Evolutionary conservation across 2,113 vertebrate species (phyloP).

Genomic region (Acrocephalus kingi): DNA sequence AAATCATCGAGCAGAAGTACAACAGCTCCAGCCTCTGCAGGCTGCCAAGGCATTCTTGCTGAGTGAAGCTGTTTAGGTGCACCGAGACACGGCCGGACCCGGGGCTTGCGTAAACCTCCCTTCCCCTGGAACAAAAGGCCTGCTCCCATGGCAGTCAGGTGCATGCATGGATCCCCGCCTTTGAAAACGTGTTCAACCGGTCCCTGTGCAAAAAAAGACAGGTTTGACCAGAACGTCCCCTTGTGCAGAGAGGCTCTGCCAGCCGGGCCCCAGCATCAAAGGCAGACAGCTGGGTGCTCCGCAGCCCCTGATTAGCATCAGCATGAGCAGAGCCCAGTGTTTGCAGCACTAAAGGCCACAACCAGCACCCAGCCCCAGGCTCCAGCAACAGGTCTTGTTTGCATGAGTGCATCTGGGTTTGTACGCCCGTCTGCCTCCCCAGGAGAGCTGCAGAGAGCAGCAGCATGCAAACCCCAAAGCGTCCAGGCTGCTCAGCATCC

Average conservation of each 20-base stretch:
- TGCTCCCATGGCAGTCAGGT: slow-evolving; percentile 47
- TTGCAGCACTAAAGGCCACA: neutral
- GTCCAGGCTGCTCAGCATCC: neutral
- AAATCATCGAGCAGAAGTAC: slow-evolving; percentile 29
- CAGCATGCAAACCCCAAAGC: neutral
- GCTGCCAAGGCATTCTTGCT: slow-evolving; percentile 54
- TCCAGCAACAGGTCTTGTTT: neutral
- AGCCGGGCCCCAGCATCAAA: slow-evolving; percentile 42
- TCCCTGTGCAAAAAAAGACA: neutral
- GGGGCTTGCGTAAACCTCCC: slow-evolving; percentile 44
- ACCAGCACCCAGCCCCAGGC: neutral
- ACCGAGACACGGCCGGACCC: neutral
- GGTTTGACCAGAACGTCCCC: slow-evolving; percentile 27
- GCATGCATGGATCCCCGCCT: neutral
- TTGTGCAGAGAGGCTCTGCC: slow-evolving; percentile 13
- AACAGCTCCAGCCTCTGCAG: slow-evolving; percentile 8
- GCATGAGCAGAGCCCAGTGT: neutral
- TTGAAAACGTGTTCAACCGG: neutral
- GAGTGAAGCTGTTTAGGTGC: slow-evolving; percentile 37
- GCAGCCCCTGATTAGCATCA: neutral
- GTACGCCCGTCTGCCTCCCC: fast-evolving
- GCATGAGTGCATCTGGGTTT: neutral
- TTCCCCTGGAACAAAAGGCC: slow-evolving; percentile 42
- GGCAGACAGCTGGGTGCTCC: slow-evolving; percentile 1
- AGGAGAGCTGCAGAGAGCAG: neutral